Base-by-base conservation (phyloP, 2,113 vertebrate species). In the Poeciliopsis turrubarensis region DNA sequence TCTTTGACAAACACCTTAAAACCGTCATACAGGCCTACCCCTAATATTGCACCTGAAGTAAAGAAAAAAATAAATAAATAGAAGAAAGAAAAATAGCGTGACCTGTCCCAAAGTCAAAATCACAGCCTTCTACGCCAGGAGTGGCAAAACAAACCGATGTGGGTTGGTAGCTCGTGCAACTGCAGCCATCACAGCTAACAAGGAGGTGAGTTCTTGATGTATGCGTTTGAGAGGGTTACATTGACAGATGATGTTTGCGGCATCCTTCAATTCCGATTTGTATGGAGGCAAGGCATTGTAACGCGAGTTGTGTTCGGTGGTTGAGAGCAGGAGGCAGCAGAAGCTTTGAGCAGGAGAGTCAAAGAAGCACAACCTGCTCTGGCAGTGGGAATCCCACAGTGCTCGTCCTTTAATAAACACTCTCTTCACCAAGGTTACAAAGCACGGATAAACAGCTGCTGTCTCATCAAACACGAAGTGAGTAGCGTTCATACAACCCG, bases 1-100 rank as follows among this genome's bases (percentile, higher is more conserved):
- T 90, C 89, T 87, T 89, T 90, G 84, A 91, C 86, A 79, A 90
- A 89, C 90, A 88, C 80, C 85, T 73, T 77, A 87, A 89, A 37
- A 91, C 82, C 85, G 80, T 77, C 80, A 73, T 67, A 76, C 77
- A 76, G 67, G 39, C 77, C 61, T 63, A 68, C 66, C 66, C 63
- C 83, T 32, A 37, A 76, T 79, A 79, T 79, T 77, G 72, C 66
- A 54, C 0, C 73, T 82, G 78, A 83, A 63, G 78, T 70, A 75
- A 79, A 85, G 30, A 29, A 69, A 47, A 26, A 83, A 63, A 72
- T 44, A 75, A 79, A 84, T 29, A 27, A 69, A 75, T 75, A 84
- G 2, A 29, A 27, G 54, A 34, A 34, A 34, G 10, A 37, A 37
- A 87, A 91, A 85, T 37, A 72, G 41, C 22, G 26, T 44, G 22